A percentile compares a stretch with the other conserved stretches of the same genome.
These are phyloP conservation scores for Platycheirus rosarum DNA, from an alignment of 2,888 invertebrate species.

Conservation along the genomic window DNA sequence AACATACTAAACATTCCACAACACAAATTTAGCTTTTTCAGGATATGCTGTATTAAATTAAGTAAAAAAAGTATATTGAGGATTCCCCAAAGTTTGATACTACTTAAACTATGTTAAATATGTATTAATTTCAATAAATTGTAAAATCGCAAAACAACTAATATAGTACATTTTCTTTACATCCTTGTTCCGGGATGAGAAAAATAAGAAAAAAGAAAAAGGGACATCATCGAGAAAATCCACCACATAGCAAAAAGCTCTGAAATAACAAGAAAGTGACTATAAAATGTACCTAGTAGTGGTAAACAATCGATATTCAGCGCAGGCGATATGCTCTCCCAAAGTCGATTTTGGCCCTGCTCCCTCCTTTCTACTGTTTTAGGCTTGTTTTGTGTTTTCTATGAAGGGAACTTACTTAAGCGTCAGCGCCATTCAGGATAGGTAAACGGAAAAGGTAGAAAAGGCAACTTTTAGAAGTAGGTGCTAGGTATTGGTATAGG, in stretches of 20 bases:
- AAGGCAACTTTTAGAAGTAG: conserved; percentile 8
- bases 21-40: not conserved
- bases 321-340: conserved; percentile 64
- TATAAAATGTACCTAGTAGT: conserved; percentile 64
- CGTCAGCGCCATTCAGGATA: conserved; percentile 34
- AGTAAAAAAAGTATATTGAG: too few relatives aligned
- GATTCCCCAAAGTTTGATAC: too few relatives aligned
- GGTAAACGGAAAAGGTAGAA: conserved; percentile 51
- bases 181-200: conserved; percentile 2
- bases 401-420: conserved; percentile 45
- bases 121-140: too few relatives aligned
- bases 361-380: conserved; percentile 9
- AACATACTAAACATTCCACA: not conserved
- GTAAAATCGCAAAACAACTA: too few relatives aligned
- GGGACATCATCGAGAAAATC: conserved; percentile 26
- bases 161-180: not conserved
- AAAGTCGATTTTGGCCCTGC: conserved; percentile 55
- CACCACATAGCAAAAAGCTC: conserved; percentile 44
- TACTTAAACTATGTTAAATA: too few relatives aligned
- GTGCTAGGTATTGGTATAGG: conserved; percentile 7
- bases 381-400: conserved; percentile 46
- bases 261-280: conserved; percentile 59
- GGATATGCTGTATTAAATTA: too few relatives aligned
- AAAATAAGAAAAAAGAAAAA: not conserved
- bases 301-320: conserved; percentile 71